Conservation (phyloP, 1,140 invertebrate genomes). For the Drosophila takahashii region DNA sequence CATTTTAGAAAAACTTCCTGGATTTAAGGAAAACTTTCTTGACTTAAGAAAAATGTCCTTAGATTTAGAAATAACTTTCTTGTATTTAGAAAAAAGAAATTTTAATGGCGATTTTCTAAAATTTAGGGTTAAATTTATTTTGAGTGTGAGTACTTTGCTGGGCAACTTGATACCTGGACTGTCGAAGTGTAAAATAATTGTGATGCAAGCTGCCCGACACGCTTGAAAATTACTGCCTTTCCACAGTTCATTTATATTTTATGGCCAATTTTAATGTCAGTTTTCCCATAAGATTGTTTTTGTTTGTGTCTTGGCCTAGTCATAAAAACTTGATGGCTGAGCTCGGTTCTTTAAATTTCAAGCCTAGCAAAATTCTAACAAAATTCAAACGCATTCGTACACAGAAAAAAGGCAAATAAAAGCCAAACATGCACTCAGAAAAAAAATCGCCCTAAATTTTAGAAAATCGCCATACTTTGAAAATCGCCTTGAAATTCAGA, state of each 20-base stretch:
- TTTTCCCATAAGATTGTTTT: background rate
- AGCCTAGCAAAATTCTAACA: background rate
- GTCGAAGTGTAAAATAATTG: background rate
- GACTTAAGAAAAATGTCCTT: too few species aligned
- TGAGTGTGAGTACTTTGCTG: background rate
- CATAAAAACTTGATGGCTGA: background rate
- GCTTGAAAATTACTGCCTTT: slow-evolving; percentile 9
- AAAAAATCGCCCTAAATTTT: too few species aligned
- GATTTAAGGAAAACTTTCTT: too few species aligned
- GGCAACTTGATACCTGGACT: background rate
- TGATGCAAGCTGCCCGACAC: background rate
- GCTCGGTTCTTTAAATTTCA: slow-evolving; percentile 26
- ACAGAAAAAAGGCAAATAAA: slow-evolving; percentile 40
- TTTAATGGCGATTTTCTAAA: too few species aligned
- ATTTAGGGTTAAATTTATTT: too few species aligned
- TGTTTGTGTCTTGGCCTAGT: background rate
- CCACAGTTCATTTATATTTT: slow-evolving; percentile 4
- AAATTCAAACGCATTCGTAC: slow-evolving; percentile 30
- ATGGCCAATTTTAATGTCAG: slow-evolving; percentile 3
- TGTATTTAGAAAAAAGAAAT: too few species aligned
- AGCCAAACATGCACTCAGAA: slow-evolving; percentile 68
- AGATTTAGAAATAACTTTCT: too few species aligned
- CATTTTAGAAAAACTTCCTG: too few species aligned
- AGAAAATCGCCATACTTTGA: too few species aligned
- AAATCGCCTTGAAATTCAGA: too few species aligned